Base-by-base conservation (phyloP, 2,888 invertebrate species). In the Melanostoma mellinum region DNA sequence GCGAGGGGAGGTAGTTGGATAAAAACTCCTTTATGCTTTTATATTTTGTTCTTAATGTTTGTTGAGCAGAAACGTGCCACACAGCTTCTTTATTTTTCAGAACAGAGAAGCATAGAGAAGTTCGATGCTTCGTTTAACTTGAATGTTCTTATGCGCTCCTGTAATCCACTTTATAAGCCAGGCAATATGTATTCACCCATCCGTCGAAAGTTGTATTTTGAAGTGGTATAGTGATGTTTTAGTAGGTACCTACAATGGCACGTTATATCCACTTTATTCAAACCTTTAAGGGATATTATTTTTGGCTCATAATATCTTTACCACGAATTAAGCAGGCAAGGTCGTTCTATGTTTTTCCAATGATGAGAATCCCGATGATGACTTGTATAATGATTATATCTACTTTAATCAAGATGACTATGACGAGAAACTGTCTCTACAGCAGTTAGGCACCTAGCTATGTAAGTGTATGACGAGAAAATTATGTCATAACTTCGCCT, bases 91-190 rank as follows among this genome's bases (percentile, higher is more conserved):
- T 10, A 44, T 3, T 48, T 9, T 63, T 63, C n/a, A 72, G 52
- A 58, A 33, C 36, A 61, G 20, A 56, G 61, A 40, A 72, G 53
- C 61, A 68, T 30, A 50, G 4, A 35, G 73, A 68, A 73, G 69
- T 73, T 74, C 73, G 63, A 73, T 65, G 78, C 77, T 82, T 82
- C 73, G 82, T 78, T 82, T 73, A 78, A 74, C 82, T 73, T 73
- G 63, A 78, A 82, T 63, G 73, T 82, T 36, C 73, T 74, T 82
- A 68, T 82, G 73, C 42, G 73, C 73, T 82, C 8, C 30, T 82
- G 78, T 78, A 78, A 74, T 73, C 56, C 73, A 78, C 68, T 82
- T 82, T 73, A 73, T 48, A 61, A 44, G 36, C 55, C 60, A 50
- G 48, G 50, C 65, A 44, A 73, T 52, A 32, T 42, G 52, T 67